Base-by-base conservation (phyloP, 2,888 invertebrate genomes). In the Synergus japonicus region DNA sequence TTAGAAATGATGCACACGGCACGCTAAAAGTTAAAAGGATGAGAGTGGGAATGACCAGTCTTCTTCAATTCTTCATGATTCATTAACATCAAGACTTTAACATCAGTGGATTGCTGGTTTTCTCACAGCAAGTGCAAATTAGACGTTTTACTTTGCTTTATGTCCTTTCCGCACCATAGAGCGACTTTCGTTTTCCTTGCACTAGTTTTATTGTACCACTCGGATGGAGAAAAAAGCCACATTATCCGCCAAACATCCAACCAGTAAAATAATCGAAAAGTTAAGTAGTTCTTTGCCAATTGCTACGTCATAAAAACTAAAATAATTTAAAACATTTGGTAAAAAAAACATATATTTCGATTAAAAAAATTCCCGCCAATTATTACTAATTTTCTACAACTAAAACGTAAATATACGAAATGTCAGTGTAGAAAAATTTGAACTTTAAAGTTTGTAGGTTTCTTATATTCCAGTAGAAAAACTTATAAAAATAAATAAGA, bases 131-230 rank as follows among this genome's bases (percentile, higher is more conserved):
- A 60, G 22, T 60, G 22, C 5, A 15, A 60, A 60, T 22, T 60
- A 3, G 4, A 60, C 22, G 76, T 79, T 76, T 79, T 79, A 66
- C 60, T 22, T 54, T 13, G 41, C 10, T 58, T 54, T 43, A 79
- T 77, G 44, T 67, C 66, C 66, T 79, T 67, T 67, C 49, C 29
- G 65, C 22, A 60, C 2, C 60, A 10, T 60, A 65, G 44, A 37
- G 64, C 15, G 43, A 65, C 76, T 76, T 76, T 79, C 76, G 12
- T 66, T 79, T 76, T 76, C 66, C 76, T 58, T 44, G 79, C 76
- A 76, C 58, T 66, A 66, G 46, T 79, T 76, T 43, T 13, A 60
- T 76, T 76, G 44, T 66, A 37, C n/a, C n/a, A 65, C 41, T 15
- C 5, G 8, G 37, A 15, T n/a, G 8, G 8, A 43, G 9, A 41